These are phyloP conservation scores for Lasaia peninsularis DNA, from an alignment of 1,140 invertebrate genomes.

Conservation along the genomic window DNA sequence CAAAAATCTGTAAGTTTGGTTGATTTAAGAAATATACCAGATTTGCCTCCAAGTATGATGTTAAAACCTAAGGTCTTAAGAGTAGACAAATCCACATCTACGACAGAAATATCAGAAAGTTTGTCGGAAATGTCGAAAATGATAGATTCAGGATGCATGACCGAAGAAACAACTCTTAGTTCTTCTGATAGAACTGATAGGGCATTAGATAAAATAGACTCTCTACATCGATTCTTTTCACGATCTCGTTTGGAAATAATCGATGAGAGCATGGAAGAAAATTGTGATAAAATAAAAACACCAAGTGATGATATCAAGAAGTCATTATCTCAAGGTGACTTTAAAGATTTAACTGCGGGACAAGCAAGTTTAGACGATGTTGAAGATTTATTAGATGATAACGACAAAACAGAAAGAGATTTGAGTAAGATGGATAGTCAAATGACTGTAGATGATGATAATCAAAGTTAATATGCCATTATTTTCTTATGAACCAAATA, in stretches of 20 bases:
- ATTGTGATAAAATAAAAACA: conserved; percentile 44
- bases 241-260: conserved; percentile 65
- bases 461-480: not conserved
- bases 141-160: conserved; percentile 58
- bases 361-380: conserved; percentile 67
- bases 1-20: conserved; percentile 61
- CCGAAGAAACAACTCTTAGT: conserved; percentile 51
- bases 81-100: conserved; percentile 64
- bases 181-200: conserved; percentile 50
- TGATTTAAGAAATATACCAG: conserved; percentile 64
- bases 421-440: conserved; percentile 7
- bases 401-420: conserved; percentile 31
- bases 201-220: conserved; percentile 63
- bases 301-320: conserved; percentile 31
- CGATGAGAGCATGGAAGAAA: conserved; percentile 60
- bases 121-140: conserved; percentile 48
- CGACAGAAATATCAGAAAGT: conserved; percentile 60
- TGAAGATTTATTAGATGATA: conserved; percentile 60
- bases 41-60: conserved; percentile 62
- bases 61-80: conserved; percentile 54
- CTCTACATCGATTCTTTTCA: conserved; percentile 61
- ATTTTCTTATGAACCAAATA: too few species aligned
- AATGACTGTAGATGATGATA: conserved; percentile 1
- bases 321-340: conserved; percentile 23
- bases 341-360: conserved; percentile 37